phyloP scores from a whole-genome alignment of 2,888 invertebrate genomes.

The Rhodophaea formosa region DNA sequence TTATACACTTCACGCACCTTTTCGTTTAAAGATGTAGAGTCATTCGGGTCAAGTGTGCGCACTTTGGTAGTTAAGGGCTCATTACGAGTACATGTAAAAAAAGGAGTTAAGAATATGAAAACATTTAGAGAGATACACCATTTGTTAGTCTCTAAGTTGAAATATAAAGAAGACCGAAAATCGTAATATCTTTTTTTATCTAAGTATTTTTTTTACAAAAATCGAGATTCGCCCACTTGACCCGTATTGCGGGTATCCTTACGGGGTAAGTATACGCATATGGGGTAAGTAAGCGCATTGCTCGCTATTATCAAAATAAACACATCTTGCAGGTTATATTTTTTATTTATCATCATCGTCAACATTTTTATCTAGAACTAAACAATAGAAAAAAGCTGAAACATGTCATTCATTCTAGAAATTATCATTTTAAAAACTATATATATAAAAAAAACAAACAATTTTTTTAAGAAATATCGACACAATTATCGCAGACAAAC shows the following conservation, averaged over 20 bases:
- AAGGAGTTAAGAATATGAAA: neutral
- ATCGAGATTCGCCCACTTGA: neutral
- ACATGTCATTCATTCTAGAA: no score
- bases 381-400: no score
- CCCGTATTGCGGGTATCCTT: neutral
- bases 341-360: no score
- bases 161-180: neutral
- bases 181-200: neutral
- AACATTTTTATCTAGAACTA: no score
- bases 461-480: neutral
- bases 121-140: neutral
- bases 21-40: neutral
- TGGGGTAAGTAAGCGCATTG: neutral
- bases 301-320: neutral
- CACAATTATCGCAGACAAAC: neutral
- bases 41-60: constrained; percentile 3
- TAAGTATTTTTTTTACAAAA: neutral
- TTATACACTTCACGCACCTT: neutral
- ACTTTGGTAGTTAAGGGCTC: neutral
- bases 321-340: neutral
- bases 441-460: neutral
- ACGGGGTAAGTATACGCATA: constrained; percentile 1
- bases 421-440: no score
- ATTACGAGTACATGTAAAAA: neutral
- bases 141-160: neutral